Evolutionary conservation across 2,113 vertebrate genomes (phyloP), one percentile per base, ranked within the genome.

Genomic region (Oxyruncus cristatus): DNA sequence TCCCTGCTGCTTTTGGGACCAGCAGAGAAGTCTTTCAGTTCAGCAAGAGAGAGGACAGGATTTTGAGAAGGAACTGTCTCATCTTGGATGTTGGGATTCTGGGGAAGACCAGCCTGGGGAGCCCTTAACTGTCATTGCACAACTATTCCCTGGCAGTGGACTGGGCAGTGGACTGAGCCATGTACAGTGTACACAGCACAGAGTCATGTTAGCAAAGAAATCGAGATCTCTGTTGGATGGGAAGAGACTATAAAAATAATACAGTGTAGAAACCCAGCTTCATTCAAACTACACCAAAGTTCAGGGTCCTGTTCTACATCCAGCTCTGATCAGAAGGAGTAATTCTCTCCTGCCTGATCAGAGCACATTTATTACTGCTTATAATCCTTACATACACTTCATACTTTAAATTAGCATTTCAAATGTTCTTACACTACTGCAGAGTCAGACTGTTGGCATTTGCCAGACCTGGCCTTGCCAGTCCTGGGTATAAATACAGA

Each of bases 221-320:
- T 0, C 49, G 67, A 85, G 85, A 88, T 81, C 56, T 77, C 72
- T 55, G 47, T 81, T 13, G 6, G 79, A 72, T 15, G 66, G 56
- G 88, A 85, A 80, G 88, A 94, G 79, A 78, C 90, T 37, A 58
- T 91, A 89, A 88, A 96, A 92, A 68, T 92, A 96, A 96, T 66
- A 67, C 28, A 93, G 68, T 46, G 35, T 92, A 95, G 93, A 88
- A 91, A 96, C 72, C 50, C 89, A 59, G 42, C 35, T 84, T 42
- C 66, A 71, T 77, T 96, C 72, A 26, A 88, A 63, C 56, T 83
- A 14, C 56, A 35, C 55, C 20, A 3, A 39, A 77, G 85, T 18
- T 53, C 74, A 82, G 93, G 68, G 71, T 49, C 72, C 93, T 93
- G 93, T 17, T 95, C 93, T 86, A 47, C 55, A 88, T 90, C 90